These are phyloP conservation scores for Ivindomyrus marchei DNA, from an alignment of 2,113 vertebrate species.

Conservation along the genomic window DNA sequence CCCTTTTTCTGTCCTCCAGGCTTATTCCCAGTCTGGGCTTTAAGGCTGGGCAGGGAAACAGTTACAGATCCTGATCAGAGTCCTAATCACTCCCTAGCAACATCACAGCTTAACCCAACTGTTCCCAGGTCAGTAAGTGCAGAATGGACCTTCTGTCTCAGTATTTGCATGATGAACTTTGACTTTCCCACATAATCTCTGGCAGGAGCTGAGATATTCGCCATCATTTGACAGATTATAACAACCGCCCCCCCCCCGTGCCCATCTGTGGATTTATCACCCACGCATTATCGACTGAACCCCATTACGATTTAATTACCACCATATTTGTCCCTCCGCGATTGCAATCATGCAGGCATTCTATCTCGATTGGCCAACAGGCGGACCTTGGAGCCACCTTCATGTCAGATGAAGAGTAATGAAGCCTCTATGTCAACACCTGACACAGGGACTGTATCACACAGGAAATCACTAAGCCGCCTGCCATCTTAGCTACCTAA, in stretches of 20 bases:
- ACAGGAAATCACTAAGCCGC: constrained; percentile 49
- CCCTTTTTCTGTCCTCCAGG: not conserved
- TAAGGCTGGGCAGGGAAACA: not conserved
- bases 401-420: constrained; percentile 60
- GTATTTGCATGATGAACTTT: not conserved
- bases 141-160: not conserved
- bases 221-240: constrained; percentile 17
- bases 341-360: constrained; percentile 65
- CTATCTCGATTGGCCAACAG: constrained; percentile 44
- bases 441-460: not conserved
- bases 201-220: not conserved
- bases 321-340: constrained; percentile 45
- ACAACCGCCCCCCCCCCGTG: constrained; percentile 16
- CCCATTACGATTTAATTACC: constrained; percentile 60
- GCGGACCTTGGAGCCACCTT: constrained; percentile 48
- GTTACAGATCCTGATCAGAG: not conserved
- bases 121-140: not conserved
- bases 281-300: constrained; percentile 38
- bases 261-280: constrained; percentile 24
- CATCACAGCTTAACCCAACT: not conserved
- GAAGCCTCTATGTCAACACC: constrained; percentile 34
- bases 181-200: not conserved
- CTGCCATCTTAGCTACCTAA: no score
- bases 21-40: not conserved
- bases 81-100: not conserved